Evolutionary conservation across 2,113 vertebrate species (phyloP), one percentile per base, ranked within the genome.

Genomic region (Ceyx cyanopectus): DNA sequence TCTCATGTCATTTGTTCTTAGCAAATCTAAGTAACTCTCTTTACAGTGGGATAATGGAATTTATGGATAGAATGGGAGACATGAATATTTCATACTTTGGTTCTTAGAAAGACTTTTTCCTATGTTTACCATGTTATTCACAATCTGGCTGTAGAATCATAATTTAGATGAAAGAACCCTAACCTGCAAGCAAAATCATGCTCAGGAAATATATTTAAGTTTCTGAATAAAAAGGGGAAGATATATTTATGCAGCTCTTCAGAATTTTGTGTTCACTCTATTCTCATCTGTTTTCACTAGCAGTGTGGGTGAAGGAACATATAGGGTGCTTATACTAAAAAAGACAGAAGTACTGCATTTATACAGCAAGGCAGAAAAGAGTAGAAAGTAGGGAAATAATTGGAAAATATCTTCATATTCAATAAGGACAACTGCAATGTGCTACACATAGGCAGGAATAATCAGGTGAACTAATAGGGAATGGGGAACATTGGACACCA

Each of bases 81-180:
- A 1, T 48, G 45, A 89, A 57, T 91, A 65, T 86, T 90, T 90
- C 72, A 65, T 72, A 65, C 21, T 30, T 72, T 81, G 18, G 20
- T 68, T 90, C 53, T 87, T 62, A 84, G 53, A 24, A 75, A 72
- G 30, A 34, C 29, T 94, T 81, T 93, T 93, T 66, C 56, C 40
- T 75, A 40, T 74, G 34, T 93, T 88, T 84, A 86, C 34, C 26
- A 21, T 61, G 56, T 50, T 91, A 81, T 75, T 84, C 29, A 2
- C 40, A 72, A 92, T 43, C 45, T 57, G 68, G 57, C 40, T 75
- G 53, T 45, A 72, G 66, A 88, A 78, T 68, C 53, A 48, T 29
- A 32, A 61, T 65, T 89, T 53, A 75, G 56, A 86, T 72, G 26
- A 87, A 84, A 92, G 34, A 79, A 78, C 19, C 15, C 32, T 77